Evolutionary conservation across 2,113 vertebrate genomes (phyloP), one percentile per base, ranked within the genome.

Genomic region (Pogona vitticeps): DNA sequence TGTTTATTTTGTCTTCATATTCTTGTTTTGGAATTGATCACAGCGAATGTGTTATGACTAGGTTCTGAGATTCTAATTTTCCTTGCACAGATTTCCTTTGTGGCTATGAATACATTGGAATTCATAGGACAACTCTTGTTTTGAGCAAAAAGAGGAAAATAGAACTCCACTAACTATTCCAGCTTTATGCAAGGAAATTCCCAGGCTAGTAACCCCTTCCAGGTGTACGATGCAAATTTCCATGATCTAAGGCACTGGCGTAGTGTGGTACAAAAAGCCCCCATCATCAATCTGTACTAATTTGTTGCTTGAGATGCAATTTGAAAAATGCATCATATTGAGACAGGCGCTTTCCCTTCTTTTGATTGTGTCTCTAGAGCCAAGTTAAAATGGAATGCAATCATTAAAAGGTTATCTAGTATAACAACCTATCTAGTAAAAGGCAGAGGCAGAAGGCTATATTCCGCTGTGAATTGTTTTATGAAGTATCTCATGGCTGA

Each of bases 391-490:
- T 89, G 83, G 80, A 95, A 92, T 82, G 65, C 40, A 95, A 88
- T 94, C 92, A 94, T 96, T 96, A 95, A 93, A 94, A 94, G 89
- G 92, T 96, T 96, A 95, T 92, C 93, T 91, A 87, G 92, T 94
- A 81, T 94, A 95, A 94, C 83, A 93, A n/a, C 87, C 84, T 92
- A 88, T 65, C 85, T 7, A 88, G 88, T 75, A 92, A 94, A 94
- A 90, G 89, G 85, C 92, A 91, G 88, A 92, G 90, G 91, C 88
- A 95, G 90, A 93, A 94, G 92, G 33, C 79, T 95, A 20, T 87
- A 86, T 92, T 95, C 92, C 92, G 93, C 81, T 94, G 91, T 93
- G 92, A 91, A 86, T 91, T 96, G 88, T 95, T 96, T 96, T 93
- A 95, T 95, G 94, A 96, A 96, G 89, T 93, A 94, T 91, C 93